phyloP scores from a whole-genome alignment of 1,140 invertebrate genomes.

The Drosophila santomea region DNA sequence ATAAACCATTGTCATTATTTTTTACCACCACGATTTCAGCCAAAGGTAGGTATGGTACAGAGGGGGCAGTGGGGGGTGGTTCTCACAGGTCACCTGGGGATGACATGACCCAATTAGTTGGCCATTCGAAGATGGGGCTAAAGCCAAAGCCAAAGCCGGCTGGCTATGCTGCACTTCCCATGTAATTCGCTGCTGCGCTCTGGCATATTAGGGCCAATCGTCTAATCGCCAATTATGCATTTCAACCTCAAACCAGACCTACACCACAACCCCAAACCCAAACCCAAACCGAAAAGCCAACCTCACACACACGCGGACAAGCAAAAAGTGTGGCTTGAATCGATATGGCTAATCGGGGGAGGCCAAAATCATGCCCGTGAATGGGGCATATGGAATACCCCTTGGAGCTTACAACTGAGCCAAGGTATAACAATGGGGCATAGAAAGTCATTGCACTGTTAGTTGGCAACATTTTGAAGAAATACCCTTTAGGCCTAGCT shows the following conservation, averaged over 20 bases:
- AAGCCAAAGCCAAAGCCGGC: slow-evolving; percentile 37
- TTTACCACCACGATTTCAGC: slow-evolving; percentile 24
- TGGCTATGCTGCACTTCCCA: slow-evolving; percentile 53
- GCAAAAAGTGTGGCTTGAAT: slow-evolving; percentile 46
- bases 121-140: slow-evolving; percentile 37
- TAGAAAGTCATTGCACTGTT: neutral
- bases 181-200: slow-evolving; percentile 62
- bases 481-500: too few relatives aligned
- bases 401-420: slow-evolving; percentile 2
- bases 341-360: slow-evolving; percentile 61
- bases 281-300: neutral
- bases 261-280: neutral
- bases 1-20: slow-evolving; percentile 68
- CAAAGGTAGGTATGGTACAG: slow-evolving; percentile 43
- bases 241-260: slow-evolving; percentile 33
- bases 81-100: slow-evolving; percentile 20
- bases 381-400: slow-evolving; percentile 38
- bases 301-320: slow-evolving; percentile 7
- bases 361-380: slow-evolving; percentile 31
- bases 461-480: too few relatives aligned
- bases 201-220: slow-evolving; percentile 80
- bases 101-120: slow-evolving; percentile 70
- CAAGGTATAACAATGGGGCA: neutral
- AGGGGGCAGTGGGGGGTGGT: neutral
- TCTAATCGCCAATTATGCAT: slow-evolving; percentile 83